Conservation (phyloP, 2,113 vertebrate genomes). For the Paralichthys olivaceus region DNA sequence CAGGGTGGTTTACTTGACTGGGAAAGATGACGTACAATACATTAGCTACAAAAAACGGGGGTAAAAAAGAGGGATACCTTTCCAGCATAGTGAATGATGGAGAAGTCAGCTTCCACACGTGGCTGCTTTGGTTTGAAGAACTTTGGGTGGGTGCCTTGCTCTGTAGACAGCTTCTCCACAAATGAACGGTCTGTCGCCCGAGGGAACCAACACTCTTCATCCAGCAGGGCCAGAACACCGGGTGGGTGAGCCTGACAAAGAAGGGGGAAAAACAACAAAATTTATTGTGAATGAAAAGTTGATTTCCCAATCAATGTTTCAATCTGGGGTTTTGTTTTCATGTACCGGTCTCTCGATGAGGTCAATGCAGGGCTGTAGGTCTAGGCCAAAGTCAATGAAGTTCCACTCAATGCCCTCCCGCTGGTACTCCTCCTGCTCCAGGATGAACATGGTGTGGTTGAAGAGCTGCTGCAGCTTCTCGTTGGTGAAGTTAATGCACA, state of each 20-base stretch:
- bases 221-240: slow-evolving; percentile 89
- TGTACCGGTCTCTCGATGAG: slow-evolving; percentile 89
- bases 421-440: slow-evolving; percentile 93
- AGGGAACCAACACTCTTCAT: slow-evolving; percentile 95
- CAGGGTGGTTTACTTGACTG: neutral
- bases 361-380: slow-evolving; percentile 91
- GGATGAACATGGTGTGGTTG: slow-evolving; percentile 94
- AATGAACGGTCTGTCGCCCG: slow-evolving; percentile 92
- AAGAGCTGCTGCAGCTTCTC: slow-evolving; percentile 94
- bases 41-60: neutral
- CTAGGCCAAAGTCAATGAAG: slow-evolving; percentile 91
- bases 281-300: neutral
- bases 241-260: slow-evolving; percentile 85
- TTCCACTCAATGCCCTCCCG: slow-evolving; percentile 92
- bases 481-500: slow-evolving; percentile 93
- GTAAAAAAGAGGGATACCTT: slow-evolving; percentile 78
- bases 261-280: neutral
- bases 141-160: slow-evolving; percentile 90
- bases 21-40: neutral
- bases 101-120: slow-evolving; percentile 89
- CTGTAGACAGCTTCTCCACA: slow-evolving; percentile 88
- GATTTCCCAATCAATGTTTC: neutral
- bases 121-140: slow-evolving; percentile 89
- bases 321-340: neutral
- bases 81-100: slow-evolving; percentile 92